Base-by-base conservation (phyloP, 2,797 vertebrate genomes). In the Phoebastria nigripes region DNA sequence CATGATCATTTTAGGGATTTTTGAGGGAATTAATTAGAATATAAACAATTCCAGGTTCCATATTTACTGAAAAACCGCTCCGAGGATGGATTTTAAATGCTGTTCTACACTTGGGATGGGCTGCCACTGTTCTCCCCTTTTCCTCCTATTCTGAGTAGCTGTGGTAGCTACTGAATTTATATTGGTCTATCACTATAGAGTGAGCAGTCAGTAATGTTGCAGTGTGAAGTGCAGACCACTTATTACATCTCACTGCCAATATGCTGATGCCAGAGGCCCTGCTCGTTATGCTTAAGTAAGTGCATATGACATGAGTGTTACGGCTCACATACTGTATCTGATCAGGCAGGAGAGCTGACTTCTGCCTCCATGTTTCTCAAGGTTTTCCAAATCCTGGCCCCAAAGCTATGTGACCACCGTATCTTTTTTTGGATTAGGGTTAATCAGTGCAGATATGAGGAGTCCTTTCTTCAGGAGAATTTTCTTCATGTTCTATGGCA, bases 241-340 rank as follows among this genome's bases (percentile, higher is more conserved):
- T 89, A 72, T 0, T 28, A 54, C 47, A 20, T 79, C 37, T 81
- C 59, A 42, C 41, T 87, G 77, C 54, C 82, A 59, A 12, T 94
- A 55, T 82, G 85, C 78, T 94, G 44, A 77, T 95, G 73, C 81
- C 91, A 90, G 90, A 80, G 88, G 63, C 84, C 35, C 37, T 95
- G 31, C 46, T 82, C 1, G 1, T 91, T 90, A n/a, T 91, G 65
- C 80, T 87, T 61, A 82, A 59, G 21, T 93, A 66, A 80, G 51
- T 90, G 11, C n/a, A 7, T 69, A 47, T 93, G 83, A 86, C 55
- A 31, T 20, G 35, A 37, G 11, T 42, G 28, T 51, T 90, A 29
- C 1, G 8, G 37, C 47, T 89, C 7, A 2, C 44, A 37, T 37
- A 4, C 41, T 47, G 5, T 8, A 12, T 88, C 66, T 41, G 56